These are phyloP conservation scores for Petrocephalus sullivani DNA, from an alignment of 2,797 vertebrate species.

Conservation along the genomic window DNA sequence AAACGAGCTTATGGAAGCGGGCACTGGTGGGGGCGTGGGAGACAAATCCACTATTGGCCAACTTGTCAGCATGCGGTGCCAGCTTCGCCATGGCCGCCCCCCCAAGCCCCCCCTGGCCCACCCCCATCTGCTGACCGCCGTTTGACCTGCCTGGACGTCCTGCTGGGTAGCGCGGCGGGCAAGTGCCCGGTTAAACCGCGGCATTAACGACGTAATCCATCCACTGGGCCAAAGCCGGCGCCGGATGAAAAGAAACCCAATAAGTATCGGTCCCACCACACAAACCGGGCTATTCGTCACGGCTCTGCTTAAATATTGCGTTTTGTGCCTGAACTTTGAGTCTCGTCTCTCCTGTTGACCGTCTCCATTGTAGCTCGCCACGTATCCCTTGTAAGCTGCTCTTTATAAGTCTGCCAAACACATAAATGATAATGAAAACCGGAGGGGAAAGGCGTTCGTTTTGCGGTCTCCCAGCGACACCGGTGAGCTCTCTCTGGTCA, in stretches of 20 bases:
- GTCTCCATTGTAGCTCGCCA: neutral
- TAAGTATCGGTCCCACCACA: neutral
- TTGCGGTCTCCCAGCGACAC: slow-evolving; percentile 11
- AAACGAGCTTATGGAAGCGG: neutral
- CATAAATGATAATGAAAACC: slow-evolving; percentile 11
- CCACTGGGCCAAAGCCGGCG: neutral
- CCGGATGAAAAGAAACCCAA: neutral
- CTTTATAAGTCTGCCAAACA: slow-evolving; percentile 13
- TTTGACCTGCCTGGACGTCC: neutral
- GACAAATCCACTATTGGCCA: neutral
- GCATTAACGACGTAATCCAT: neutral
- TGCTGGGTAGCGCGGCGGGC: neutral
- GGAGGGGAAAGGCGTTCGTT: neutral
- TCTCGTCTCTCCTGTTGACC: neutral
- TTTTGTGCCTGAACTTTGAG: neutral
- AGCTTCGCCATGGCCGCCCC: neutral
- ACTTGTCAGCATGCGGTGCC: slow-evolving; percentile 3
- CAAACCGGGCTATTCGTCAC: neutral
- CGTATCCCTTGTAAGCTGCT: neutral
- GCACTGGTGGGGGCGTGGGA: neutral
- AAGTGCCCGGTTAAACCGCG: neutral
- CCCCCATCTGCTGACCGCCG: neutral
- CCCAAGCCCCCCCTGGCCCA: too few species aligned
- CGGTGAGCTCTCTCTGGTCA: neutral
- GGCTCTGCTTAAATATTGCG: neutral